Evolutionary conservation across 2,113 vertebrate genomes (phyloP).

Genomic region (Petroica traversi): DNA sequence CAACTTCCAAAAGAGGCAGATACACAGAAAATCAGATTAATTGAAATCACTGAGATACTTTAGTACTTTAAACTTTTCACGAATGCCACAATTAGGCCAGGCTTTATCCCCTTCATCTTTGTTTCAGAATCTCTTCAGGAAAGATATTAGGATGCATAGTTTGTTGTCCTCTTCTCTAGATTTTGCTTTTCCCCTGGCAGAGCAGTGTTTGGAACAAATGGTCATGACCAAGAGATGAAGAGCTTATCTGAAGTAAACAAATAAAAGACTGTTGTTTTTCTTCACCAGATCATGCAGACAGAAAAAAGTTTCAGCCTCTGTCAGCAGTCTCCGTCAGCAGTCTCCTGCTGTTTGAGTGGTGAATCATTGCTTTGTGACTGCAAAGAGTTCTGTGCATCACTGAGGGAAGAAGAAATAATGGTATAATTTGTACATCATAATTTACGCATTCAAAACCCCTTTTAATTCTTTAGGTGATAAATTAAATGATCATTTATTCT

Average conservation of each 20-base stretch:
- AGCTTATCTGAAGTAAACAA: not conserved
- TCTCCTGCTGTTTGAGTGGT: not conserved
- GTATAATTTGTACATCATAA: not conserved
- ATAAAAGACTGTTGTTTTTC: not conserved
- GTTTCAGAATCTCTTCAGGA: not conserved
- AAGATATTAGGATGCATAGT: not conserved
- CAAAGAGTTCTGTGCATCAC: not conserved
- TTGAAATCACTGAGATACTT: not conserved
- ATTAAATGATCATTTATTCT: not conserved
- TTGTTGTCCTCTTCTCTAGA: not conserved
- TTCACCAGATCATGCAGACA: not conserved
- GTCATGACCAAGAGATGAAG: not conserved
- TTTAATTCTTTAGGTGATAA: not conserved
- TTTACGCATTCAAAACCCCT: rapidly evolving
- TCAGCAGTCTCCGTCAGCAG: not conserved
- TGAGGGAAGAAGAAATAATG: not conserved
- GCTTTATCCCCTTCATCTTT: not conserved
- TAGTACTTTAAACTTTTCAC: not conserved
- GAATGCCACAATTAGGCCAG: rapidly evolving
- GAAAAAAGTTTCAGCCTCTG: not conserved
- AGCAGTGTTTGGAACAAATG: not conserved
- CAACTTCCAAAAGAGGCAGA: not conserved
- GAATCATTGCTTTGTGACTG: not conserved
- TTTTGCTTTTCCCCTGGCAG: not conserved
- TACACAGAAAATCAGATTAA: not conserved